Base-by-base conservation (phyloP, 2,797 vertebrate genomes). In the Pseudomugil gertrudae region DNA sequence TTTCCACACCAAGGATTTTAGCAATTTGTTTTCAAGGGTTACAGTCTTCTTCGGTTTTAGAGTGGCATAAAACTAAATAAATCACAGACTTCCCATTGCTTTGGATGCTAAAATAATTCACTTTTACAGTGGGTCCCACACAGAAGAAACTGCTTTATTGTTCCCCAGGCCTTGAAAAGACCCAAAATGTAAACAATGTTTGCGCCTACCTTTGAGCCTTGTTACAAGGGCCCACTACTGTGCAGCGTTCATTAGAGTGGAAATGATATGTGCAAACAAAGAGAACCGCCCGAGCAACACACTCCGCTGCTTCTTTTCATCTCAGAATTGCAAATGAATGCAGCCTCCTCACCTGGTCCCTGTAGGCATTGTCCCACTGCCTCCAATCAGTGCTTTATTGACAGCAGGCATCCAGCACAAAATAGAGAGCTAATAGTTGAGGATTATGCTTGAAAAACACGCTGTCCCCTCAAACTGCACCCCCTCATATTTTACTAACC, bases 251-350 rank as follows among this genome's bases (percentile, higher is more conserved):
- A 92, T 92, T 92, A 92, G 87, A 87, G 85, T 84, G 90, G 89
- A 91, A 92, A 92, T 92, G 76, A 90, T 93, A 92, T 91, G 91
- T 92, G 90, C 92, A 93, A 91, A 93, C 92, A 93, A 90, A 92
- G 89, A 83, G 85, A 89, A 74, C 73, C 81, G 6, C 83, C 89
- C 73, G 64, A 84, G 89, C 81, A 72, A 78, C 81, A 83, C 88
- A 83, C 86, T 83, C 78, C 64, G 79, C 82, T 74, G 87, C 64
- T 66, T 72, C 87, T 86, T 86, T 86, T 88, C 87, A 81, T 90
- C 86, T 91, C 81, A 68, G 89, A 92, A 90, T 91, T 92, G 91
- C 92, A 93, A 92, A 94, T 93, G 90, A 92, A 74, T 48, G 69
- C 79, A 87, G 88, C 82, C 79, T 86, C 82, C 88, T 92, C 90